phyloP scores from a whole-genome alignment of 2,797 vertebrate genomes.

The Brachyrhaphis roseni region DNA sequence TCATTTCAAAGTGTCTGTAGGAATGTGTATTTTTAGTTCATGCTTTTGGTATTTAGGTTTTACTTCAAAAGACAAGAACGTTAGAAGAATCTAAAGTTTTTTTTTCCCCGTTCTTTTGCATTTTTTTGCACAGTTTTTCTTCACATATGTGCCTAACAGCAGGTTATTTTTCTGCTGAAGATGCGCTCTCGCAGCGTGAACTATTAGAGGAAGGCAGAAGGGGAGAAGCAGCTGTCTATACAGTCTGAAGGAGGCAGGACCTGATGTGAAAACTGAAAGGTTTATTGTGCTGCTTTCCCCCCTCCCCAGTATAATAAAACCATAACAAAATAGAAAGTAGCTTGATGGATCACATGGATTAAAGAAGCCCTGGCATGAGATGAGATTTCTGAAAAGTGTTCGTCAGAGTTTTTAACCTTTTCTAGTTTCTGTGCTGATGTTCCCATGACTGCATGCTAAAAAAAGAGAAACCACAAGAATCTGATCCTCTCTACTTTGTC shows the following conservation, averaged over 20 bases:
- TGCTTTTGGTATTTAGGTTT: background rate
- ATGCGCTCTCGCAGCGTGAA: background rate
- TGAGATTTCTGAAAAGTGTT: background rate
- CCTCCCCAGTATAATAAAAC: background rate
- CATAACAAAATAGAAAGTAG: background rate
- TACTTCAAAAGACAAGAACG: background rate
- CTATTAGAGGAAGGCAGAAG: background rate
- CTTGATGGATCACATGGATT: background rate
- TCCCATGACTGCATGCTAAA: slow-evolving; percentile 45
- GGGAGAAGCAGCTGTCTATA: slow-evolving; percentile 7
- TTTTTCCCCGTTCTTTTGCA: background rate
- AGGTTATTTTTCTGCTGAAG: slow-evolving; percentile 12
- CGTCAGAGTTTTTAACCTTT: slow-evolving; percentile 20
- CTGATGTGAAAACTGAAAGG: background rate
- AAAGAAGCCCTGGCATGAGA: background rate
- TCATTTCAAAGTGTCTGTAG: slow-evolving; percentile 4
- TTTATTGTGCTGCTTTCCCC: background rate
- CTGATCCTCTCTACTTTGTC: slow-evolving; percentile 50
- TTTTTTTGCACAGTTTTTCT: background rate
- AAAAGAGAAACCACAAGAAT: slow-evolving; percentile 67
- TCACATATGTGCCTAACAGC: slow-evolving; percentile 1
- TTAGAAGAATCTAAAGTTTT: background rate
- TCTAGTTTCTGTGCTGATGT: slow-evolving; percentile 21
- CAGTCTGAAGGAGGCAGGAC: background rate
- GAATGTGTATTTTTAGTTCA: slow-evolving; percentile 7